These are phyloP conservation scores for Adelges cooleyi DNA, from an alignment of 1,140 invertebrate genomes.

Conservation along the genomic window DNA sequence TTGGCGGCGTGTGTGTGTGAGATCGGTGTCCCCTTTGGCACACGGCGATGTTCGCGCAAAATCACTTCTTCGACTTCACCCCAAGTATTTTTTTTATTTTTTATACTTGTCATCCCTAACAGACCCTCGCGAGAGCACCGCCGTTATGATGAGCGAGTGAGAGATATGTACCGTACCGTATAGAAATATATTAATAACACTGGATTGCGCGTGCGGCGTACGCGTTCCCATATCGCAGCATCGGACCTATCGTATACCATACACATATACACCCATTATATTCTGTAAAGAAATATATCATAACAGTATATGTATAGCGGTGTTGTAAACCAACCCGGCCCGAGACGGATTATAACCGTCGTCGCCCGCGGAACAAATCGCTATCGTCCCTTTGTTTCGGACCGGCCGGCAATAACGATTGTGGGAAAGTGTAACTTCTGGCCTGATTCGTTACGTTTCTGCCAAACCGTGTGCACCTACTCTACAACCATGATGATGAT, in stretches of 20 bases:
- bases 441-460: slow-evolving; percentile 4
- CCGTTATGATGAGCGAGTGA: no score
- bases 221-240: slow-evolving; percentile 1
- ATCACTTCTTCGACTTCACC: no score
- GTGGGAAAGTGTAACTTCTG: slow-evolving; percentile 26
- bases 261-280: no score
- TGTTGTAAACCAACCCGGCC: neutral
- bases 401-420: neutral
- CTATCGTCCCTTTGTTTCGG: neutral
- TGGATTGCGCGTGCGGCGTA: no score
- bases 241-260: no score
- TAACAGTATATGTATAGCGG: no score
- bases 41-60: neutral
- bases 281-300: no score
- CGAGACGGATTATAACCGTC: slow-evolving; percentile 12
- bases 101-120: neutral
- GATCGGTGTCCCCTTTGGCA: neutral
- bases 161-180: no score
- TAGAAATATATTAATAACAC: slow-evolving; percentile 15
- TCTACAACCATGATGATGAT: no score
- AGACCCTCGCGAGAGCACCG: neutral
- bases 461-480: neutral
- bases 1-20: no score
- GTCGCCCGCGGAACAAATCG: neutral
- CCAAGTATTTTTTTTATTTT: neutral